Evolutionary conservation across 2,888 invertebrate species (phyloP).

Genomic region (Rotaria macrura): DNA sequence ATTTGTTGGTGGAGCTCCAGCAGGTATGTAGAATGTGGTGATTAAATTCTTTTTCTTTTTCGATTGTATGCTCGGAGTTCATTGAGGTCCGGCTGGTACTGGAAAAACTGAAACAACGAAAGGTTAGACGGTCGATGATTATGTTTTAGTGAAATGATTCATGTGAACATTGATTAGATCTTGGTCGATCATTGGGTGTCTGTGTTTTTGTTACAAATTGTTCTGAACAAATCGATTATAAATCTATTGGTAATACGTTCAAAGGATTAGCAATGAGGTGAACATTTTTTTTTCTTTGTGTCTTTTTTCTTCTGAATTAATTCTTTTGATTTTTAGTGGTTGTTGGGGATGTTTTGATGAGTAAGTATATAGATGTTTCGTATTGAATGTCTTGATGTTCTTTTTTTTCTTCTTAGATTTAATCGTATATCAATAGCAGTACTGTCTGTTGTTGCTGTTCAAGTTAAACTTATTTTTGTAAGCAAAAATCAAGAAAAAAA

Average conservation of each 20-base stretch:
- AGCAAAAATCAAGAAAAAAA: background rate
- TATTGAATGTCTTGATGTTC: background rate
- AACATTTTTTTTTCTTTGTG: too few relatives aligned
- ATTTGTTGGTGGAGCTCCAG: slow-evolving; percentile 91
- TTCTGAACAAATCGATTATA: slow-evolving; percentile 78
- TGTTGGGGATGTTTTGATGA: slow-evolving; percentile 86
- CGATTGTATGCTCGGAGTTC: too few relatives aligned
- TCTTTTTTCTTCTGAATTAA: background rate
- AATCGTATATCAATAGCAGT: slow-evolving; percentile 77
- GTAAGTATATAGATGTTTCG: slow-evolving; percentile 44
- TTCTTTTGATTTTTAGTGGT: background rate
- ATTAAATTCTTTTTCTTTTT: too few relatives aligned
- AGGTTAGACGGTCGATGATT: slow-evolving; percentile 45
- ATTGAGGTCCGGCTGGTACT: slow-evolving; percentile 74
- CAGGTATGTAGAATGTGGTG: slow-evolving; percentile 56
- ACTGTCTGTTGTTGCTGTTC: slow-evolving; percentile 78
- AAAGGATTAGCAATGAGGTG: slow-evolving; percentile 55
- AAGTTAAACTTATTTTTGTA: slow-evolving; percentile 65
- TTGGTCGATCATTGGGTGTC: slow-evolving; percentile 73
- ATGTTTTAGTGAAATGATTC: too few relatives aligned
- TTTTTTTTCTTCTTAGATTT: slow-evolving; percentile 45
- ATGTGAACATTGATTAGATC: slow-evolving; percentile 57
- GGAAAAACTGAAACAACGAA: slow-evolving; percentile 86
- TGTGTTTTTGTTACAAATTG: slow-evolving; percentile 87
- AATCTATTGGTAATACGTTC: slow-evolving; percentile 77